Percentiles rank a stretch among this genome's conserved stretches.
These are phyloP conservation scores for Ophioninae sp. DNA, from an alignment of 2,888 invertebrate genomes.

Conservation along the genomic window DNA sequence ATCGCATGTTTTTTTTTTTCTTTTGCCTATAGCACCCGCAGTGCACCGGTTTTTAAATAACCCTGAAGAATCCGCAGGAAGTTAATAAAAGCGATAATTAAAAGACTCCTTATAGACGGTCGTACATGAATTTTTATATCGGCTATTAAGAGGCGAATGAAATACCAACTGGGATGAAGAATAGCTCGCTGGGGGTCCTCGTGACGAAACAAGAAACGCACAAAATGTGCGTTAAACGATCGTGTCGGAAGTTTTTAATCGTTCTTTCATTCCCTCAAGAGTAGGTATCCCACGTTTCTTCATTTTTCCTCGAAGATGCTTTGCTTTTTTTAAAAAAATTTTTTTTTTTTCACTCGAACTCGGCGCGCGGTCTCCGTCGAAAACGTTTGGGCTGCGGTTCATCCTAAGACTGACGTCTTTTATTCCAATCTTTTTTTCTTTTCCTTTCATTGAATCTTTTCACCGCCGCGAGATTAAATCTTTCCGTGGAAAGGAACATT, in stretches of 20 bases:
- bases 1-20: neutral
- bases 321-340: neutral
- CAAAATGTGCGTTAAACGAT: constrained; percentile 8
- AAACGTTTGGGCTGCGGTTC: constrained; percentile 37
- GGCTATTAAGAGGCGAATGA: constrained; percentile 67
- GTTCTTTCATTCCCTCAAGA: neutral
- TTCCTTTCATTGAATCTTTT: constrained; percentile 14
- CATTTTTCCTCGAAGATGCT: neutral
- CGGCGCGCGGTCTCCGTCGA: neutral
- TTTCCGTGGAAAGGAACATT: constrained; percentile 41
- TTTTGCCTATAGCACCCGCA: neutral
- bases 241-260: constrained; percentile 18
- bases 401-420: constrained; percentile 32
- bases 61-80: neutral
- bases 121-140: constrained; percentile 68
- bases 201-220: neutral
- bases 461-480: constrained; percentile 20
- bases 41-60: constrained; percentile 1
- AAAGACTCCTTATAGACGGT: constrained; percentile 65
- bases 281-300: constrained; percentile 5
- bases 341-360: neutral
- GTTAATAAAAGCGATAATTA: constrained; percentile 66
- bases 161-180: constrained; percentile 8
- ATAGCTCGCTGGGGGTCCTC: neutral
- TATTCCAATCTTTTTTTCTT: constrained; percentile 13